Percentiles rank a stretch among this genome's conserved stretches.
phyloP scores from a whole-genome alignment of 2,113 vertebrate species.

The Elgaria multicarinata region DNA sequence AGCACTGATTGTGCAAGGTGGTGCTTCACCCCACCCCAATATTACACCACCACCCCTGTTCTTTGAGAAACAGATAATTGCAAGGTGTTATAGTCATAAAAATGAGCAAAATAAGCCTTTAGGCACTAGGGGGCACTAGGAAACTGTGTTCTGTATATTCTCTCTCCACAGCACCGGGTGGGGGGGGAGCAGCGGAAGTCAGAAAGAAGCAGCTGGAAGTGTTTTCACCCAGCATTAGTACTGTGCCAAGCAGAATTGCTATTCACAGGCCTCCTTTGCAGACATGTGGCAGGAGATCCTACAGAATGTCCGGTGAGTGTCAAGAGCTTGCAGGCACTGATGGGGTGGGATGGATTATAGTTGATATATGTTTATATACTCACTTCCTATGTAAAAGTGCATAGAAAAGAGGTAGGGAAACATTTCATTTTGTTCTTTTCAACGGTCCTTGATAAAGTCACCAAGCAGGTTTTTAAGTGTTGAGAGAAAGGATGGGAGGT shows the following conservation, averaged over 20 bases:
- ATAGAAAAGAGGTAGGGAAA: background rate
- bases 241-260: background rate
- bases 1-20: background rate
- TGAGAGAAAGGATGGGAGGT: background rate
- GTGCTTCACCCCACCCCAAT: too few relatives aligned
- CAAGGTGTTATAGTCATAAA: background rate
- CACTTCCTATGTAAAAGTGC: background rate
- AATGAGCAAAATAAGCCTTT: background rate
- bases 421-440: background rate
- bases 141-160: background rate
- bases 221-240: rapidly evolving
- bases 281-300: conserved; percentile 65
- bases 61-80: background rate
- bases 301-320: conserved; percentile 58
- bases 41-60: too few relatives aligned
- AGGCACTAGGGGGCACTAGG: conserved; percentile 60
- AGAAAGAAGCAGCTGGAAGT: background rate
- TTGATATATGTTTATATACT: rapidly evolving
- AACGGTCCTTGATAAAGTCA: background rate
- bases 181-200: background rate
- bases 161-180: background rate
- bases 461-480: background rate
- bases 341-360: background rate
- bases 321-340: rapidly evolving
- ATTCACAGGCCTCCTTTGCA: background rate